phyloP scores from a whole-genome alignment of 30 jellyfish, hydroid and myxozoan genomes.

The Catostylus mosaicus region DNA sequence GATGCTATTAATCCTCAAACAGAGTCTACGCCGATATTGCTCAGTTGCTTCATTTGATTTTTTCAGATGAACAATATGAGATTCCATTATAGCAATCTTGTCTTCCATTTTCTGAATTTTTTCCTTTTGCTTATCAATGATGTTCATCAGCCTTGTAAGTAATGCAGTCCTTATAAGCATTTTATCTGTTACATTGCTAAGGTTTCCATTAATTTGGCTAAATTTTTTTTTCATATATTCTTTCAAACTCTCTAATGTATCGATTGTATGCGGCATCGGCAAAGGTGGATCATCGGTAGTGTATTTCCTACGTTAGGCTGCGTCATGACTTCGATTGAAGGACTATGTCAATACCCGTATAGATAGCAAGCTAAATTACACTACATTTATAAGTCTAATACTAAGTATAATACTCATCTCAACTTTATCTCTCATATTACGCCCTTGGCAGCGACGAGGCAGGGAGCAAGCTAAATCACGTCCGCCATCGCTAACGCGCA shows the following conservation, averaged over 20 bases:
- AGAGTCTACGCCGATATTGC: slow-evolving; percentile 16
- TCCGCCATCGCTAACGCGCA: neutral
- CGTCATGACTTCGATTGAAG: neutral
- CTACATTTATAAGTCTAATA: neutral
- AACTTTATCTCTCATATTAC: neutral
- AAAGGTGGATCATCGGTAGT: neutral
- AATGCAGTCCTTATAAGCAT: neutral
- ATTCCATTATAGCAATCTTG: slow-evolving; percentile 5
- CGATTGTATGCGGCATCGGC: neutral
- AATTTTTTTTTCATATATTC: slow-evolving; percentile 13
- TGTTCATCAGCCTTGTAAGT: slow-evolving; percentile 2
- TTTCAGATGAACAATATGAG: neutral
- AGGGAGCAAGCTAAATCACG: neutral
- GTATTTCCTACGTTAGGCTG: neutral
- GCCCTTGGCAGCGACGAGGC: slow-evolving; percentile 2
- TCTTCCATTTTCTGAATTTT: slow-evolving; percentile 14
- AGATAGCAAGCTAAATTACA: neutral
- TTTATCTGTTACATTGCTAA: neutral
- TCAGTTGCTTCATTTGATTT: slow-evolving; percentile 3
- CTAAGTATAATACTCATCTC: neutral
- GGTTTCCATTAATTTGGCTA: neutral
- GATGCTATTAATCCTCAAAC: neutral
- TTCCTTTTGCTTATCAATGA: slow-evolving; percentile 9
- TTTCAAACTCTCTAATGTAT: slow-evolving; percentile 9
- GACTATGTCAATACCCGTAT: slow-evolving; percentile 1